phyloP scores from a whole-genome alignment of 2,797 vertebrate genomes.

The Heterohyrax brucei region DNA sequence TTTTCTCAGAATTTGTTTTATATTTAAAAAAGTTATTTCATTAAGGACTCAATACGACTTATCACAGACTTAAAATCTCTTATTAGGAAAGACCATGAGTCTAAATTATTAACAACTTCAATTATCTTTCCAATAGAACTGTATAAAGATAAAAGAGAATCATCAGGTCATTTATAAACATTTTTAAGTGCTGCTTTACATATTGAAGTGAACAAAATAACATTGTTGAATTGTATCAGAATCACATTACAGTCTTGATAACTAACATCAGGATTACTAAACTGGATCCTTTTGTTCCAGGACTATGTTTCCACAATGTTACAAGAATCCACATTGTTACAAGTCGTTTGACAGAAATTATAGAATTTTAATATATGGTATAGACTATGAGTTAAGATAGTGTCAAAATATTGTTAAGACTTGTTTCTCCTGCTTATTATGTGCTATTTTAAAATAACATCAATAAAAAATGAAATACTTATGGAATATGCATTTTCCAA shows the following conservation, averaged over 20 bases:
- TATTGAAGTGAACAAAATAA: conserved; percentile 82
- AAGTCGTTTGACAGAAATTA: conserved; percentile 73
- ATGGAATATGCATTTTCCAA: conserved; percentile 67
- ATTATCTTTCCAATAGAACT: conserved; percentile 76
- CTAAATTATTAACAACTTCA: conserved; percentile 74
- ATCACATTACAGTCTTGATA: conserved; percentile 79
- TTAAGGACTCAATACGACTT: conserved; percentile 76
- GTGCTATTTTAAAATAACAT: conserved; percentile 76
- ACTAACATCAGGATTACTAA: conserved; percentile 78
- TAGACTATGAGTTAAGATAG: conserved; percentile 66
- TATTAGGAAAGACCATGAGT: conserved; percentile 73
- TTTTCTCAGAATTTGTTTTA: conserved; percentile 73
- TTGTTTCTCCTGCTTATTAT: conserved; percentile 61
- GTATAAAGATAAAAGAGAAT: conserved; percentile 76
- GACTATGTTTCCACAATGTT: conserved; percentile 70
- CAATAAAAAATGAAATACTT: conserved; percentile 75
- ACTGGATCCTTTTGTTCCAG: conserved; percentile 72
- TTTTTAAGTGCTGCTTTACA: conserved; percentile 77
- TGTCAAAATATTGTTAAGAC: conserved; percentile 65
- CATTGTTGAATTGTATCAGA: conserved; percentile 62
- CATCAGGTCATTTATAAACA: conserved; percentile 79
- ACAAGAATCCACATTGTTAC: conserved; percentile 60
- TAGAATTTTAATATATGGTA: conserved; percentile 66
- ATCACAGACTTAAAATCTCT: conserved; percentile 68
- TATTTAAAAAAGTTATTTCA: conserved; percentile 72